Percentiles rank a stretch among this genome's conserved stretches.
These are phyloP conservation scores for Pectinophora gossypiella DNA, from an alignment of 1,140 invertebrate species.

Conservation along the genomic window DNA sequence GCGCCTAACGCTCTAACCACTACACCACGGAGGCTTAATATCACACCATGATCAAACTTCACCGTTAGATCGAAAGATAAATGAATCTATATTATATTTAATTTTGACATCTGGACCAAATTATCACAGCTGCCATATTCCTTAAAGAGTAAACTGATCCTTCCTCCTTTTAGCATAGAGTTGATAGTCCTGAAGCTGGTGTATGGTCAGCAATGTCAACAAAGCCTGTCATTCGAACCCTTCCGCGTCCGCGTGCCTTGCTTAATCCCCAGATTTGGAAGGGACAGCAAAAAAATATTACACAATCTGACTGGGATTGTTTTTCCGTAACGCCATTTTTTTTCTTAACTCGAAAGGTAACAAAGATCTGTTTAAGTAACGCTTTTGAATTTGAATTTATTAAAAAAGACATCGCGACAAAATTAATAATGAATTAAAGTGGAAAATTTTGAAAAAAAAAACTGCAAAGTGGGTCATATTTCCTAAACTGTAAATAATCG, in stretches of 20 bases:
- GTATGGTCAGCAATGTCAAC: background rate
- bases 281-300: background rate
- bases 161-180: background rate
- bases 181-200: background rate
- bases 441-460: too few species aligned
- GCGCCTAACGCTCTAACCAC: background rate
- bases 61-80: background rate
- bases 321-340: too few species aligned
- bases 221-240: slow-evolving; percentile 10
- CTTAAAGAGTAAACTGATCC: background rate
- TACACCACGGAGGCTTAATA: background rate
- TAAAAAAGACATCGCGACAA: background rate
- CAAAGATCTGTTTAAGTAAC: background rate
- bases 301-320: background rate
- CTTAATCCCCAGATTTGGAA: background rate
- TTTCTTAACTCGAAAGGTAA: background rate
- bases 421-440: background rate
- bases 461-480: too few species aligned
- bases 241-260: slow-evolving; percentile 1
- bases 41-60: background rate
- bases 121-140: background rate
- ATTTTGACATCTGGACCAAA: background rate
- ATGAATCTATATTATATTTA: too few species aligned
- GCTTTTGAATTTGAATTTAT: background rate
- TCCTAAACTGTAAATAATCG: too few species aligned